Base-by-base conservation (phyloP, 2,113 vertebrate genomes). In the Cacatua alba region DNA sequence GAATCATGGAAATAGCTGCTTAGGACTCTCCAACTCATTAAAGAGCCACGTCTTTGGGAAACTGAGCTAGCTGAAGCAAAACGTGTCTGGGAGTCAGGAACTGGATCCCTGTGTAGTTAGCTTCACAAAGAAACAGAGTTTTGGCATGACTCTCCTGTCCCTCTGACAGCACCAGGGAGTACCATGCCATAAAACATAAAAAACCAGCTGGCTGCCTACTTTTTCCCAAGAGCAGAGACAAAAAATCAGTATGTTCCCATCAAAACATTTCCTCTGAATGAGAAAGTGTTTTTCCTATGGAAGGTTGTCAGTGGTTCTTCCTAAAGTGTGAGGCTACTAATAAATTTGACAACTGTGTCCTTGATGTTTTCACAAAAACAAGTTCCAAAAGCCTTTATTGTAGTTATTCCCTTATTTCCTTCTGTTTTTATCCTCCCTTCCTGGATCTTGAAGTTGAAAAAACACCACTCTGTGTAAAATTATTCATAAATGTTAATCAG, bases 401-500 rank as follows among this genome's bases (percentile, higher is more conserved):
- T 15, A 57, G 7, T 41, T 82, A 57, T 41, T 74, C 9, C 17
- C 10, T 83, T 83, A 24, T 46, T 6, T 69, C 33, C 28, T 57
- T 48, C 21, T 48, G 20, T 33, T 89, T 84, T 65, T n/a, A 57
- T 3, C 21, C 8, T 72, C 8, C 2, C 8, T 88, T 90, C 49
- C n/a, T 53, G 28, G 24, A 74, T 77, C 31, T 86, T 48, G 48
- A 94, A 60, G 29, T 75, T 93, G n/a, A 76, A 64, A 39, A n/a
- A 92, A 37, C 29, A 89, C 7, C 2, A 44, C 10, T 49, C 33
- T 46, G 4, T 60, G n/a, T 29, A 91, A 94, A 93, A 51, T 31
- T 1, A 82, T 89, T 91, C 63, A 95, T 94, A 94, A 97, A 94
- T 95, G 89, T 90, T 97, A 85, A 94, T 75, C 74, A 72, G 29